Evolutionary conservation across 2,797 vertebrate genomes (phyloP).

Genomic region (Parauchenoglanis punctatus): DNA sequence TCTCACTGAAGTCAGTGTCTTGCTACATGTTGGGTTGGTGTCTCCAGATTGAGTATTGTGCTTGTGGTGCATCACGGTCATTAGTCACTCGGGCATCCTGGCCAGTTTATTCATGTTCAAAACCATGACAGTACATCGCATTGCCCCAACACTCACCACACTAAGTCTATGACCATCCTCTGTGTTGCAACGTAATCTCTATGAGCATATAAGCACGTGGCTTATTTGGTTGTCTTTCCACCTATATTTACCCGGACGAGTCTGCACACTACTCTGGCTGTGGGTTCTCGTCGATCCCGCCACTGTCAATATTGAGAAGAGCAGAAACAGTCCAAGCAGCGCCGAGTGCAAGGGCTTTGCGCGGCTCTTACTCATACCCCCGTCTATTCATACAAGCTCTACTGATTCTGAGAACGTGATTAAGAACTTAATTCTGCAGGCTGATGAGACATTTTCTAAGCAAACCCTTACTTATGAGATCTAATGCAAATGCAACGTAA

Average conservation of each 20-base stretch:
- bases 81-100: neutral
- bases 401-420: neutral
- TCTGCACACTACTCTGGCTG: conserved; percentile 31
- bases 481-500: neutral
- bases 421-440: conserved; percentile 6
- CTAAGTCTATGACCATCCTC: neutral
- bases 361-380: conserved; percentile 3
- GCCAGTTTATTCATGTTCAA: conserved; percentile 13
- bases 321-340: neutral
- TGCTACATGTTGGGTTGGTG: neutral
- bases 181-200: conserved; percentile 27
- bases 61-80: neutral
- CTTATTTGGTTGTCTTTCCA: neutral
- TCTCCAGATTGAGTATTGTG: neutral
- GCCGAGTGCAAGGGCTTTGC: neutral
- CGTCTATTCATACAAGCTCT: neutral
- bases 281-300: conserved; percentile 8
- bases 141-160: conserved; percentile 15
- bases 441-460: neutral
- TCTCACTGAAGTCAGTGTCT: neutral
- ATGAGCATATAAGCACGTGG: neutral
- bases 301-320: neutral
- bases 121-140: neutral
- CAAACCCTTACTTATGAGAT: conserved; percentile 5
- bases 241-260: conserved; percentile 24